Evolutionary conservation across 2,888 invertebrate genomes (phyloP).

Genomic region (Lamproptera curius): DNA sequence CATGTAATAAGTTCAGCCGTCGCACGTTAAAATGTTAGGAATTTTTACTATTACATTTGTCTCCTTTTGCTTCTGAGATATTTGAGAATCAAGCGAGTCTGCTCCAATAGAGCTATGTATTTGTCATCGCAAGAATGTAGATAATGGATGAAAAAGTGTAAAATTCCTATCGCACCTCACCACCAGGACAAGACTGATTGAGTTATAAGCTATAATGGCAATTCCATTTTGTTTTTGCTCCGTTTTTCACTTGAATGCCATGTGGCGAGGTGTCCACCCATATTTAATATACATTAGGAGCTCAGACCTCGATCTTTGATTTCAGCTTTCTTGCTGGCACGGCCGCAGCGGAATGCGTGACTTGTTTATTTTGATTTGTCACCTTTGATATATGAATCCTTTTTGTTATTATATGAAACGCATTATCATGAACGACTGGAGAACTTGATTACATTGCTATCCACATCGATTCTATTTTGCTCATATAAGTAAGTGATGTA

Average conservation of each 20-base stretch:
- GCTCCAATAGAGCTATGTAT: constrained; percentile 46
- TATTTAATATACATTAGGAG: constrained; percentile 71
- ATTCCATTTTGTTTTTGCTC: constrained; percentile 68
- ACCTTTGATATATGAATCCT: constrained; percentile 67
- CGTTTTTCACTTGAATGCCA: constrained; percentile 69
- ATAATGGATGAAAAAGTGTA: constrained; percentile 68
- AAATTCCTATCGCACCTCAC: constrained; percentile 61
- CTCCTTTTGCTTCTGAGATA: constrained; percentile 48
- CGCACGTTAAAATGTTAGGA: constrained; percentile 41
- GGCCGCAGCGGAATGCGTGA: constrained; percentile 51
- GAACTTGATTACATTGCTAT: constrained; percentile 48
- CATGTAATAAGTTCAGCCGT: constrained; percentile 13
- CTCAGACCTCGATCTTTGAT: constrained; percentile 52
- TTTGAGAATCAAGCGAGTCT: constrained; percentile 41
- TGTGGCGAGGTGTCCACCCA: constrained; percentile 47
- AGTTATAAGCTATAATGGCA: constrained; percentile 75
- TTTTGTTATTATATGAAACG: constrained; percentile 59
- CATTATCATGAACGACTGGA: constrained; percentile 50
- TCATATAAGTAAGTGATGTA: constrained; percentile 12
- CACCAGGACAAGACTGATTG: constrained; percentile 59
- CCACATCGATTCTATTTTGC: constrained; percentile 33
- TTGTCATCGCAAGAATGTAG: constrained; percentile 52
- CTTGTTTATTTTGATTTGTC: constrained; percentile 74
- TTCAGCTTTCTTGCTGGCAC: constrained; percentile 55
- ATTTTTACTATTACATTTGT: constrained; percentile 49